These are phyloP conservation scores for Zaprionus obscuricornis DNA, from an alignment of 2,888 invertebrate genomes.

Conservation along the genomic window DNA sequence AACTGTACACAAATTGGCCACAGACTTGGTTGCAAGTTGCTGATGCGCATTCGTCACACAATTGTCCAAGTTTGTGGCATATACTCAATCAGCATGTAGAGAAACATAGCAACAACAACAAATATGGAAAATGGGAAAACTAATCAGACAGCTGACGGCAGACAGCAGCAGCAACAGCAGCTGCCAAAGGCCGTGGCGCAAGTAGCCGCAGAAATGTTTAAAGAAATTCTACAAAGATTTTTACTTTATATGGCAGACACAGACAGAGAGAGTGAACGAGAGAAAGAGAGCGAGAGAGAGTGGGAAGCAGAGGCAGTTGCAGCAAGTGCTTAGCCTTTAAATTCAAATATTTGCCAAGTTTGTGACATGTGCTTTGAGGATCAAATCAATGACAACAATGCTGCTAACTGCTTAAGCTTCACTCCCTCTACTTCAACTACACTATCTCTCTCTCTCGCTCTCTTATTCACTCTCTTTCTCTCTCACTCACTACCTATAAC, in stretches of 20 bases:
- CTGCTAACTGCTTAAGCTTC: background rate
- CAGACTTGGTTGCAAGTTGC: constrained; percentile 29
- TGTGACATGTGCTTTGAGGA: constrained; percentile 39
- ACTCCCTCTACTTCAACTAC: background rate
- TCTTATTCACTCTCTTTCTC: too few species aligned
- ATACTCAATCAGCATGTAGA: constrained; percentile 13
- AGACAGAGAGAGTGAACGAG: too few species aligned
- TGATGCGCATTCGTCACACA: constrained; percentile 54
- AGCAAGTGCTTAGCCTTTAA: constrained; percentile 24
- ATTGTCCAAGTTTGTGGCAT: constrained; percentile 36
- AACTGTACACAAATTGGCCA: constrained; percentile 68
- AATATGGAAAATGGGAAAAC: constrained; percentile 25
- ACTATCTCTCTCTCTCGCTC: background rate
- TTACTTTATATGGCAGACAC: constrained; percentile 18
- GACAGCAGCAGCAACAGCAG: background rate
- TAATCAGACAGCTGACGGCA: constrained; percentile 34
- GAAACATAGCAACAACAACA: constrained; percentile 13
- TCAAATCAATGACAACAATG: too few species aligned
- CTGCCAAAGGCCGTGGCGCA: too few species aligned
- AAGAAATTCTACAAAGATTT: background rate
- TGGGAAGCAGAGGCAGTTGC: too few species aligned
- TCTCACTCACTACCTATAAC: too few species aligned
- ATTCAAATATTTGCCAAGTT: constrained; percentile 51
- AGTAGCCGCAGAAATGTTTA: constrained; percentile 29
- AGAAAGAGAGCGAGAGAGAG: too few species aligned